Evolutionary conservation across 2,113 vertebrate genomes (phyloP), one percentile per base, ranked within the genome.

Genomic region (Amphiprion percula): DNA sequence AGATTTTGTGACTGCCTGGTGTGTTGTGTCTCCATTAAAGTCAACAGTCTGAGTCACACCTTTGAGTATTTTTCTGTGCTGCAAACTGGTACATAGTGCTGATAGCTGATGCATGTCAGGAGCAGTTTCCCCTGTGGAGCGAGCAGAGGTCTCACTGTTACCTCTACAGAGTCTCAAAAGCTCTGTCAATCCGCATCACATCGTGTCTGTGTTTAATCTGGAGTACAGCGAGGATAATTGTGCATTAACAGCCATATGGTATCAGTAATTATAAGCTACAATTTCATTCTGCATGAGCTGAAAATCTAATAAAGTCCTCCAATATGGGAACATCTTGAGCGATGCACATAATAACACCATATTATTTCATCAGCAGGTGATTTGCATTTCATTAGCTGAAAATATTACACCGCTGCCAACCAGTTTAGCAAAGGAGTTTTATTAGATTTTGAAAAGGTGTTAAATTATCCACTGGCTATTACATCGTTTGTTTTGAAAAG

Each of bases 371-470:
- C 26, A 58, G 1, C 2, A 1, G 0, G 37, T 64, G 50, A 82
- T 82, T 58, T 61, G 19, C 28, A 74, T 85, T 82, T 70, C 12
- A 79, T 79, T 53, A 73, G 46, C 17, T 30, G 8, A 28, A 52
- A 65, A 19, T 33, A 37, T 58, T n/a, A 19, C 7, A 0, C 26
- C 39, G n/a, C 23, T 24, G 37, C 14, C 0, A 15, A 66, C 33
- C 14, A 47, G 23, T 79, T 59, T 52, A 41, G 9, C 0, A 5
- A 46, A 26, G 49, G 33, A 24, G 16, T 73, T 39, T 44, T 4
- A 67, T 67, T 62, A 66, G n/a, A 66, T 37, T 69, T 56, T 7
- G 17, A 69, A 28, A 11, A 3, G 5, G 2, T 64, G n/a, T 65
- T 47, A 24, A 39, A 67, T 77, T 21, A 30, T 60, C 56, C 47